Conservation (phyloP, 2,888 invertebrate genomes). For the Mythimna vitellina region DNA sequence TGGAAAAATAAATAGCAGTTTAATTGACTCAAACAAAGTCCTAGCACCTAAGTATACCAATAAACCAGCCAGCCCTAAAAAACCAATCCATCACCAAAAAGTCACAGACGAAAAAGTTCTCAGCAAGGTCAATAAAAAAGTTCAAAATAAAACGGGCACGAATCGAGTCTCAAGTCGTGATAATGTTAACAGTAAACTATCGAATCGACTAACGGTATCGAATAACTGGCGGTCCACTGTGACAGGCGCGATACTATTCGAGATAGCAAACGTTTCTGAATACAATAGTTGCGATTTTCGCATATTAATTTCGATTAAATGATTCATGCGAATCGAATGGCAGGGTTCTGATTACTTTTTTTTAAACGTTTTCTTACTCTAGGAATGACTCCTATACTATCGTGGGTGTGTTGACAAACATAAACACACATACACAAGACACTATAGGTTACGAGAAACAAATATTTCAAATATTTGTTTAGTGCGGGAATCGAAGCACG, state of each 20-base stretch:
- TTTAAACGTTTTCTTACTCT: too few relatives aligned
- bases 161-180: constrained; percentile 71
- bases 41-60: neutral
- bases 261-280: constrained; percentile 66
- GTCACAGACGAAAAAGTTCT: constrained; percentile 33
- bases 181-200: constrained; percentile 79
- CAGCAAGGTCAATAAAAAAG: constrained; percentile 46
- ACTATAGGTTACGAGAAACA: too few relatives aligned
- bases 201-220: constrained; percentile 79
- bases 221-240: constrained; percentile 66
- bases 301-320: constrained; percentile 50
- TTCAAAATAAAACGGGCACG: constrained; percentile 55
- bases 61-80: neutral
- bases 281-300: constrained; percentile 65
- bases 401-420: too few relatives aligned
- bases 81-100: constrained; percentile 13
- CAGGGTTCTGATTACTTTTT: constrained; percentile 4
- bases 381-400: too few relatives aligned
- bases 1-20: neutral
- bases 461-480: too few relatives aligned
- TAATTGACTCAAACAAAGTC: neutral
- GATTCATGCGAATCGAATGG: constrained; percentile 44
- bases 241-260: constrained; percentile 64
- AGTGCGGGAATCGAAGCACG: too few relatives aligned
- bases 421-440: too few relatives aligned